Evolutionary conservation across 37 sponge, comb jelly and placozoan genomes (phyloP).

Genomic region (Petrosia ficiformis): DNA sequence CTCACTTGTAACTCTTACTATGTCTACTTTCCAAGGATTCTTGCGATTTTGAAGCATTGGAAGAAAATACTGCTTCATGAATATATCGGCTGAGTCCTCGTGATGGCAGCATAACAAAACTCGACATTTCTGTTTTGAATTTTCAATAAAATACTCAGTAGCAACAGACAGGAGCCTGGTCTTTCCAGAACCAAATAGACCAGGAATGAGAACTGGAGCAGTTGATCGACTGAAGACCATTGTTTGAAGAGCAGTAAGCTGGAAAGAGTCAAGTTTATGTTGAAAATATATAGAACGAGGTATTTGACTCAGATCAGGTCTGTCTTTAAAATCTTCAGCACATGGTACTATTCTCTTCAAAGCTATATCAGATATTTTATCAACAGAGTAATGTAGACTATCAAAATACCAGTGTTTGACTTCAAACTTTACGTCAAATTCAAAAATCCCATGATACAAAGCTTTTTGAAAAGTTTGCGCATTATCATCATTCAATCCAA

Average conservation of each 20-base stretch:
- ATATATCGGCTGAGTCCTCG: conserved; percentile 57
- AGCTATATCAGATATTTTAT: not conserved
- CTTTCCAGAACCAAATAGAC: conserved; percentile 79
- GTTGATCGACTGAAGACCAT: conserved; percentile 16
- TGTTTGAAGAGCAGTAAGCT: conserved; percentile 21
- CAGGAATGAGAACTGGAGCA: conserved; percentile 47
- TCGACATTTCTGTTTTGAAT: not conserved
- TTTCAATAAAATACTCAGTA: conserved; percentile 34
- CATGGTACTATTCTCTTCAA: not conserved
- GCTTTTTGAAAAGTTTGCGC: not conserved
- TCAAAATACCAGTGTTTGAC: conserved; percentile 55
- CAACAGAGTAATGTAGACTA: conserved; percentile 16
- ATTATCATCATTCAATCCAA: not conserved
- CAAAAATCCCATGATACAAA: not conserved
- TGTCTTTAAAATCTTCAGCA: not conserved
- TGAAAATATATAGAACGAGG: not conserved
- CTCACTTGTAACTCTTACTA: not conserved
- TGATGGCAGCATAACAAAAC: conserved; percentile 67
- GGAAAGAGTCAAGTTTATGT: not conserved
- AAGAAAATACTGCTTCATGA: conserved; percentile 54
- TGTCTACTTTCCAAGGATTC: not conserved
- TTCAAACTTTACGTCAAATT: conserved; percentile 25
- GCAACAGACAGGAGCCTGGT: conserved; percentile 60
- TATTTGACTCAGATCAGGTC: not conserved
- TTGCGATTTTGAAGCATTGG: not conserved